A percentile compares a stretch with the other conserved stretches of the same genome.
Conservation (phyloP, 2,113 vertebrate species). For the Aegotheles bennettii region DNA sequence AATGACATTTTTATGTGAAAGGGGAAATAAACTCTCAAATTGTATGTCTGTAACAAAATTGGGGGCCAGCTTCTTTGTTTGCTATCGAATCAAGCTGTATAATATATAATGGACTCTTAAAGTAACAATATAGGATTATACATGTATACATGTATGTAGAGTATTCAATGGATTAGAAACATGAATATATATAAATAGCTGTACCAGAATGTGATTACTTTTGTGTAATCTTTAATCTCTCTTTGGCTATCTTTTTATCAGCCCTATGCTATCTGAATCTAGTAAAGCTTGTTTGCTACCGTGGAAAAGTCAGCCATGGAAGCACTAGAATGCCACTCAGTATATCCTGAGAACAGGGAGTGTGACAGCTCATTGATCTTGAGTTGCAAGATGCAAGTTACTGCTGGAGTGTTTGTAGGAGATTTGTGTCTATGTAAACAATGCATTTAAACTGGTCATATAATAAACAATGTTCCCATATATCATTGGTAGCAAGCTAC, state of each 20-base stretch:
- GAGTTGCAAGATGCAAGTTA: neutral
- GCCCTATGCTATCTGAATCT: neutral
- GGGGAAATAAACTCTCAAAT: neutral
- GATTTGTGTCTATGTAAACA: neutral
- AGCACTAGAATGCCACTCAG: neutral
- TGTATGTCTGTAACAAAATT: neutral
- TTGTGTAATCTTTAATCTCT: neutral
- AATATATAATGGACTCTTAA: neutral
- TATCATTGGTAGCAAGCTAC: neutral
- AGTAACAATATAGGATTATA: neutral
- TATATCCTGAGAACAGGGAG: neutral
- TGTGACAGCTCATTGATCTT: neutral
- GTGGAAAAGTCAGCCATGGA: neutral
- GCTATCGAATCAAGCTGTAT: neutral
- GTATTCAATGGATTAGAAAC: neutral
- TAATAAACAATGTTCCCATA: neutral
- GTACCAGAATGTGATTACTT: neutral
- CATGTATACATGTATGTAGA: neutral
- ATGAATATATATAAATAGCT: neutral
- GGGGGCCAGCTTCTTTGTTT: neutral
- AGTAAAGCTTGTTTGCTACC: neutral
- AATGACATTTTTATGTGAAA: neutral
- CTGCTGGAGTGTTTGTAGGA: neutral
- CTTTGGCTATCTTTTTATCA: neutral
- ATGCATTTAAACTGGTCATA: neutral